Percentiles rank a stretch among this genome's conserved stretches.
These are phyloP conservation scores for Apoda limacodes DNA, from an alignment of 2,888 invertebrate species.

Conservation along the genomic window DNA sequence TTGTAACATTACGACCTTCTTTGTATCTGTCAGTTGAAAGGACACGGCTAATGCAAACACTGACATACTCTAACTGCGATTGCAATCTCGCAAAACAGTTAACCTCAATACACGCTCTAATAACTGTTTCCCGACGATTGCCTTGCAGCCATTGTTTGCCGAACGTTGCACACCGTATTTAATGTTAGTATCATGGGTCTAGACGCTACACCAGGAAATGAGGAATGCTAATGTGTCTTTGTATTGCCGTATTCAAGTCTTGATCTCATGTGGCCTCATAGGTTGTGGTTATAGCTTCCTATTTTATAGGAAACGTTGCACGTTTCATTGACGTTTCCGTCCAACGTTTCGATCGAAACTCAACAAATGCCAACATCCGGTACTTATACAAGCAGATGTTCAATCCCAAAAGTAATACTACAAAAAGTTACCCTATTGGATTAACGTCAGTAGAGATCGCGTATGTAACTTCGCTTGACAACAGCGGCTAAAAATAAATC, in stretches of 20 bases:
- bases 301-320: too few relatives aligned
- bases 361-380: too few relatives aligned
- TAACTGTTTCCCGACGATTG: slow-evolving; percentile 42
- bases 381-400: too few relatives aligned
- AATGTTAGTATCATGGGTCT: slow-evolving; percentile 38
- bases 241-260: slow-evolving; percentile 64
- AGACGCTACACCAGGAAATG: slow-evolving; percentile 55
- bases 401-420: slow-evolving; percentile 12
- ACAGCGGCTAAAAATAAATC: slow-evolving; percentile 39
- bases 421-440: slow-evolving; percentile 23
- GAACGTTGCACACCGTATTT: slow-evolving; percentile 24
- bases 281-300: slow-evolving; percentile 50
- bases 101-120: slow-evolving; percentile 59
- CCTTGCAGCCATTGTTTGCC: slow-evolving; percentile 27
- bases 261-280: slow-evolving; percentile 52
- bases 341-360: too few relatives aligned
- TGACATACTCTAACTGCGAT: slow-evolving; percentile 35
- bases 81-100: slow-evolving; percentile 42
- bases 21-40: slow-evolving; percentile 49
- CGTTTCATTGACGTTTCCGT: too few relatives aligned
- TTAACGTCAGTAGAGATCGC: slow-evolving; percentile 27
- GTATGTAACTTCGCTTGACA: slow-evolving; percentile 32
- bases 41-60: slow-evolving; percentile 47
- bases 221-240: slow-evolving; percentile 62
- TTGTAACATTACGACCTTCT: slow-evolving; percentile 65